Base-by-base conservation (phyloP, 2,888 invertebrate species). In the Pristionchus maxplancki region DNA sequence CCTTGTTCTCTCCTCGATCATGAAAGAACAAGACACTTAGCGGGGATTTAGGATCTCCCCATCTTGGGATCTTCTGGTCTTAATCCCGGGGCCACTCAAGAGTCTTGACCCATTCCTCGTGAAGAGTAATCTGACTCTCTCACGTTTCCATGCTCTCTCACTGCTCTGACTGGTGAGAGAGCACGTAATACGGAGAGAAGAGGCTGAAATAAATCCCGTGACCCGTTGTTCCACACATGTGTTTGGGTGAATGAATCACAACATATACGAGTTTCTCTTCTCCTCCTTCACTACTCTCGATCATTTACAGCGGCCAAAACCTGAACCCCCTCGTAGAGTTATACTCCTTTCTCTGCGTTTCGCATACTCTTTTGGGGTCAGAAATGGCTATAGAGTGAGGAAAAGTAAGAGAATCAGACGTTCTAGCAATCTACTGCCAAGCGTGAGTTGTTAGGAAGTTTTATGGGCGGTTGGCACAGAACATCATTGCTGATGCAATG, bases 171-270 rank as follows among this genome's bases (percentile, higher is more conserved):
- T n/a, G n/a, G n/a, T n/a, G n/a, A n/a, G n/a, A n/a, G n/a, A n/a
- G n/a, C n/a, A n/a, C n/a, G n/a, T n/a, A n/a, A n/a, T n/a, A n/a
- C n/a, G n/a, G n/a, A n/a, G n/a, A n/a, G n/a, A n/a, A n/a, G n/a
- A n/a, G n/a, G n/a, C n/a, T n/a, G n/a, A 44, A 44, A 44, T 44
- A 78, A 78, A 78, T n/a, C 78, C 78, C 78, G 78, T 78, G 78
- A 78, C 78, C 78, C 78, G 44, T 78, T 48, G 78, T 78, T 78
- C 78, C 78, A 44, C 67, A 31, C 28, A n/a, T 37, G 74, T 2
- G 44, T n/a, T 13, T 34, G 67, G 13, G 71, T 24, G 67, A 67
- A 31, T 37, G 78, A 78, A 34, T 78, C 44, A 78, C 28, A 44
- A 44, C 78, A 78, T 24, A 78, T 78, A 78, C 78, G 78, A 78